These are phyloP conservation scores for Phanerotoma sp. DNA, from an alignment of 2,888 invertebrate genomes.

Conservation along the genomic window DNA sequence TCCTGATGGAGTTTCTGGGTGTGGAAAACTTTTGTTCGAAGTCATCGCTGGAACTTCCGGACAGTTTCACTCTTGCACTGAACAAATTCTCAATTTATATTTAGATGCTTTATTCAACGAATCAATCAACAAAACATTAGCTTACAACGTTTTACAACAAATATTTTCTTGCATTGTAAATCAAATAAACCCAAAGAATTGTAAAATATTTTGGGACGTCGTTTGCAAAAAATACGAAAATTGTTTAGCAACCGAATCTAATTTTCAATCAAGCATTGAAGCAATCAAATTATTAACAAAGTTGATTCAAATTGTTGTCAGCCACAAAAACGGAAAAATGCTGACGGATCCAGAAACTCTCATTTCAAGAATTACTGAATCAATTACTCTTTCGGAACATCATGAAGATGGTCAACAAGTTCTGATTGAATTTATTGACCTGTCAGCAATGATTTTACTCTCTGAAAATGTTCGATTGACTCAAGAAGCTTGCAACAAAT, in stretches of 20 bases:
- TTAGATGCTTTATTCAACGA: constrained; percentile 64
- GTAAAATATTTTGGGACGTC: constrained; percentile 68
- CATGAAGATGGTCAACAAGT: constrained; percentile 34
- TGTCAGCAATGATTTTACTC: constrained; percentile 45
- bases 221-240: constrained; percentile 52
- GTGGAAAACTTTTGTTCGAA: constrained; percentile 87
- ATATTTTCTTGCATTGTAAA: constrained; percentile 66
- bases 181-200: constrained; percentile 66
- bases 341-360: constrained; percentile 64
- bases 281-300: constrained; percentile 52
- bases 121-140: constrained; percentile 57
- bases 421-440: constrained; percentile 38
- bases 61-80: constrained; percentile 83
- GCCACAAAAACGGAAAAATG: constrained; percentile 67
- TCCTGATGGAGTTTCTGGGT: constrained; percentile 73
- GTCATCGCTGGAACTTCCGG: constrained; percentile 80
- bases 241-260: constrained; percentile 43
- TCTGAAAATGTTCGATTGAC: constrained; percentile 66
- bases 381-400: constrained; percentile 37
- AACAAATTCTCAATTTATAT: constrained; percentile 69
- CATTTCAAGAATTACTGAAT: constrained; percentile 56
- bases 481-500: constrained; percentile 72
- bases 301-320: constrained; percentile 61
- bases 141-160: constrained; percentile 68
- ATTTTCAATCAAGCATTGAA: too few species aligned